Base-by-base conservation (phyloP, 2,113 vertebrate species). In the Sorex araneus region DNA sequence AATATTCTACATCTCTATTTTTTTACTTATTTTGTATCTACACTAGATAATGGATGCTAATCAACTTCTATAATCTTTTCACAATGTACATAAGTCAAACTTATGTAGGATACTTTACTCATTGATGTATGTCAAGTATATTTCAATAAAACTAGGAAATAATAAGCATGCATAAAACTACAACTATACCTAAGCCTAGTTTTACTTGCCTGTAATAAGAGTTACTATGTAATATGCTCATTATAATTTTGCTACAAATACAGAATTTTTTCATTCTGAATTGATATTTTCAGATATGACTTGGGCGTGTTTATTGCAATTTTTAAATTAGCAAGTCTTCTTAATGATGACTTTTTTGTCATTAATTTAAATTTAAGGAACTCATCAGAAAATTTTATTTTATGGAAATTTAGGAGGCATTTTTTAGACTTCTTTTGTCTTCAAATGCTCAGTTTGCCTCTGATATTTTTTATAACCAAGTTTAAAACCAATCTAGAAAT, bases 401-500 rank as follows among this genome's bases (percentile, higher is more conserved):
- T 36, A 87, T 32, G 32, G 71, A 77, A 60, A 30, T 87, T 40
- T 16, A n/a, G n/a, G 47, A 10, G 27, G 47, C 6, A 84, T 50
- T 50, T 78, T 45, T 93, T 80, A 93, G 18, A 84, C 4, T n/a
- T 64, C 11, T 79, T 83, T 57, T 76, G 30, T 70, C 54, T 54
- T 67, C 40, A 92, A 84, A 74, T 94, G 28, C 50, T 78, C 8
- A 15, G 8, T 87, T 6, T 60, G 23, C 40, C 73, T 92, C 89
- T 1, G 36, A 83, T 89, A 60, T 25, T 82, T 70, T 54, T 83
- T 63, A n/a, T 74, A 74, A 66, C 40, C 75, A 66, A 75, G 21
- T 8, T 71, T 76, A 76, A 76, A 91, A 84, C 28, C 19, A 2
- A 54, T 91, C 47, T 57, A 91, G 76, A 76, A 89, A 47, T 77